Conservation (phyloP, 2,113 vertebrate genomes). For the Numida meleagris region DNA sequence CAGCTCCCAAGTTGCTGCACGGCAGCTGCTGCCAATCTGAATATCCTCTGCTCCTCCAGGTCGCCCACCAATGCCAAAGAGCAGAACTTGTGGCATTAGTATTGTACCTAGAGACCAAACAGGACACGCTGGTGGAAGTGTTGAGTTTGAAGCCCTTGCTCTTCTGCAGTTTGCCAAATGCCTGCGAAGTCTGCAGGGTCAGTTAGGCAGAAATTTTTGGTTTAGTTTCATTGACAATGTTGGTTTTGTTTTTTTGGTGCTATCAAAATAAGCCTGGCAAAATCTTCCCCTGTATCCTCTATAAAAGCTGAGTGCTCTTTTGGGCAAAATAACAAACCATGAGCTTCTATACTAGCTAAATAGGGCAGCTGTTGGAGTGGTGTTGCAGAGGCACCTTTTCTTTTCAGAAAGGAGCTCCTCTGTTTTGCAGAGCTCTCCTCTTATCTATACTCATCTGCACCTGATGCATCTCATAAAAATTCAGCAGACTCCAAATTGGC, state of each 20-base stretch:
- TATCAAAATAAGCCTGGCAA: not conserved
- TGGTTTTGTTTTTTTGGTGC: not conserved
- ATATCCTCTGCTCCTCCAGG: not conserved
- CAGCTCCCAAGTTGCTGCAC: fast-evolving
- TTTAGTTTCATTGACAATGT: not conserved
- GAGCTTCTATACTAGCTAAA: constrained; percentile 4
- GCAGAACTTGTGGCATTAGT: fast-evolving
- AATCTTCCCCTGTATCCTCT: not conserved
- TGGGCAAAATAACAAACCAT: not conserved
- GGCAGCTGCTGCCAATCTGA: too few relatives aligned
- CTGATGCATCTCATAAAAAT: constrained; percentile 37
- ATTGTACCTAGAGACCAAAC: fast-evolving
- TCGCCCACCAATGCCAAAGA: not conserved
- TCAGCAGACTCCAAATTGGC: constrained; percentile 19
- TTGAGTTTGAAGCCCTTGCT: not conserved
- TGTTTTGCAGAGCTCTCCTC: constrained; percentile 21
- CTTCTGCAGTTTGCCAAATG: not conserved
- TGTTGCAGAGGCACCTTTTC: constrained; percentile 22
- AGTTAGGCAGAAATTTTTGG: not conserved
- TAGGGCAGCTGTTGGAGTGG: constrained; percentile 53
- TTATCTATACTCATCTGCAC: constrained; percentile 25
- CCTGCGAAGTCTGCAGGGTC: not conserved
- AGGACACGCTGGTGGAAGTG: not conserved
- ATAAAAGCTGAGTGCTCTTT: not conserved
- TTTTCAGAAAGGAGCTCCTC: not conserved